Evolutionary conservation across 2,888 invertebrate genomes (phyloP), one percentile per base, ranked within the genome.

Genomic region (Proisotoma minuta): DNA sequence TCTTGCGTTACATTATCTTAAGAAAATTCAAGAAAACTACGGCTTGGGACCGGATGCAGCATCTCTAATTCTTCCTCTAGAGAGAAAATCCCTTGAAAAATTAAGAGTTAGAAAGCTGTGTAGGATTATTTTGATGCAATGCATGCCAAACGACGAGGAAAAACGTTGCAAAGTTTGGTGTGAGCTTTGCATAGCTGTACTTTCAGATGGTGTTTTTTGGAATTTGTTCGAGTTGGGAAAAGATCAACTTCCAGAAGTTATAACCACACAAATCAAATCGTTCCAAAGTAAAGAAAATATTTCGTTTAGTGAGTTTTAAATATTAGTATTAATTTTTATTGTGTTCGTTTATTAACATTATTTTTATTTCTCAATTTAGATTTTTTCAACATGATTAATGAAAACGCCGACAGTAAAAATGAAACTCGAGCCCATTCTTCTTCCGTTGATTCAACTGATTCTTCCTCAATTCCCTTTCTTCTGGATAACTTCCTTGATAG

Each of bases 161-260:
- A 40, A 51, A 49, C 68, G 70, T 3, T 73, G 71, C 40, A 63
- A 57, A 52, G 40, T 73, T n/a, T 73, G 71, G 73, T 52, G 58
- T 53, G 71, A 73, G 52, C 60, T 73, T 3, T 69, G 69, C 39
- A 59, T 73, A 8, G 62, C 71, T n/a, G 71, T 73, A 2, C 28
- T 73, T 40, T 62, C 63, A 0, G 73, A 73, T 57, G 73, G 71
- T 26, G 73, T 73, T 22, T 59, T 71, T 2, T 70, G 71, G 65
- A 73, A 71, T 56, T 61, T 71, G n/a, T 66, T 73, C 47, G 22
- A 62, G 27, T 47, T 73, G 39, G 73, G 70, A 10, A 63, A 57
- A 50, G 62, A 70, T 2, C 58, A 68, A 49, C 27, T 73, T 26
- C 73, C 73, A 40, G 58, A 56, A 12, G 29, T 68, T 27, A 29